Evolutionary conservation across 2,888 invertebrate genomes (phyloP).

Genomic region (Hirtodrosophila confusa): DNA sequence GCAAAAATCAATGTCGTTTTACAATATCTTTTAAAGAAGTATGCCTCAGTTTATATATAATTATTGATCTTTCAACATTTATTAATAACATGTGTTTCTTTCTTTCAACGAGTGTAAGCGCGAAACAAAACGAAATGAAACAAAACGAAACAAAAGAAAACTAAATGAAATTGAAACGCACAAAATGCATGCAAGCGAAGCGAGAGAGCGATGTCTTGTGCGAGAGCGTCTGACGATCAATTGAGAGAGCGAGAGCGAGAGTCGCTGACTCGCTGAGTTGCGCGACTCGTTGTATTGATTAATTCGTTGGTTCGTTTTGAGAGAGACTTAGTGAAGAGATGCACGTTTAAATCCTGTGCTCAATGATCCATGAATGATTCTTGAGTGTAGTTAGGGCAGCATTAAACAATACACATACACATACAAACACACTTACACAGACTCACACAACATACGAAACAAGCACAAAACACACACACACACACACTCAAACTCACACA

Average conservation of each 20-base stretch:
- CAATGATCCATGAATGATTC: conserved; percentile 10
- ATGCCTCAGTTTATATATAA: conserved; percentile 83
- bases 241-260: conserved; percentile 16
- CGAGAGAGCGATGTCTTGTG: conserved; percentile 24
- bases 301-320: conserved; percentile 55
- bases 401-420: conserved; percentile 4
- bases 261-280: conserved; percentile 14
- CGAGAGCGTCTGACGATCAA: conserved; percentile 33
- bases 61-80: conserved; percentile 70
- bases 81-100: conserved; percentile 74
- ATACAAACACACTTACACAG: conserved; percentile 8
- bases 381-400: conserved; percentile 44
- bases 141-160: conserved; percentile 12
- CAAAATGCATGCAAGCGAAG: conserved; percentile 25
- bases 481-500: conserved; percentile 15
- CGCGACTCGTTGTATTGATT: conserved; percentile 13
- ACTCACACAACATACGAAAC: conserved; percentile 11
- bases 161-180: conserved; percentile 10
- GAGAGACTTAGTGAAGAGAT: conserved; percentile 19
- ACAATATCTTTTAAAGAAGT: conserved; percentile 95
- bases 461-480: conserved; percentile 12
- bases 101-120: conserved; percentile 72
- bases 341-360: conserved; percentile 25
- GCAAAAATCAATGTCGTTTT: conserved; percentile 94
- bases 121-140: conserved; percentile 40